These are phyloP conservation scores for Mionectes olivaceus DNA, from an alignment of 2,797 vertebrate genomes.

Conservation along the genomic window DNA sequence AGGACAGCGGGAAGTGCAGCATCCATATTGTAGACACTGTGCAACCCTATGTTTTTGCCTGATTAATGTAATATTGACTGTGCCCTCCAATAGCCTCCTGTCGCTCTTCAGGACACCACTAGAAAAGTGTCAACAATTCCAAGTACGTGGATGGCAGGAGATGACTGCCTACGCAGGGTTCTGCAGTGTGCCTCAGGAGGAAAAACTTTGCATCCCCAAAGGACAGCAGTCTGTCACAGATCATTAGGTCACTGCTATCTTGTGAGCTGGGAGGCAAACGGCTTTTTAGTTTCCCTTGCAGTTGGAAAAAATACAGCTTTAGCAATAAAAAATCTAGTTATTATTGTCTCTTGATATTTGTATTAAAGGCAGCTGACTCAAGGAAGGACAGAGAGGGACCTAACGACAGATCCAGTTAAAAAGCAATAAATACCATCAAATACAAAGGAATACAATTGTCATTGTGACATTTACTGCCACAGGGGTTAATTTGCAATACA, in stretches of 20 bases:
- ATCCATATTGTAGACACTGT: not conserved
- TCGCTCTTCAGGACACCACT: not conserved
- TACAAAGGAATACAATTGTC: constrained; percentile 25
- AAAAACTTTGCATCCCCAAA: not conserved
- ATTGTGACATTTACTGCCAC: not conserved
- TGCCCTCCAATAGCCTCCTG: not conserved
- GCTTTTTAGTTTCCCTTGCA: not conserved
- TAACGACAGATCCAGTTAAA: not conserved
- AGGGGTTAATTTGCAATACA: not conserved
- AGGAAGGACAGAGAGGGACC: not conserved
- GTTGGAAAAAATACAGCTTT: not conserved
- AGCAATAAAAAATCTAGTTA: not conserved
- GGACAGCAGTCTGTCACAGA: not conserved
- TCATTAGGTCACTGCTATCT: not conserved
- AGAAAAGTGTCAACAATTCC: not conserved
- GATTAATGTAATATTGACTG: not conserved
- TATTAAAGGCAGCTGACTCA: not conserved
- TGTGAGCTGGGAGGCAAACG: not conserved
- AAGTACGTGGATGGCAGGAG: not conserved
- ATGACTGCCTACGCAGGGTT: not conserved
- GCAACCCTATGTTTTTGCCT: rapidly evolving
- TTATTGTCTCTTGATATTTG: not conserved
- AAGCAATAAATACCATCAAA: constrained; percentile 3
- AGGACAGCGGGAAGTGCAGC: not conserved
- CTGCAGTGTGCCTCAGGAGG: not conserved